Evolutionary conservation across 2,797 vertebrate species (phyloP).

Genomic region (Anguilla marmorata): DNA sequence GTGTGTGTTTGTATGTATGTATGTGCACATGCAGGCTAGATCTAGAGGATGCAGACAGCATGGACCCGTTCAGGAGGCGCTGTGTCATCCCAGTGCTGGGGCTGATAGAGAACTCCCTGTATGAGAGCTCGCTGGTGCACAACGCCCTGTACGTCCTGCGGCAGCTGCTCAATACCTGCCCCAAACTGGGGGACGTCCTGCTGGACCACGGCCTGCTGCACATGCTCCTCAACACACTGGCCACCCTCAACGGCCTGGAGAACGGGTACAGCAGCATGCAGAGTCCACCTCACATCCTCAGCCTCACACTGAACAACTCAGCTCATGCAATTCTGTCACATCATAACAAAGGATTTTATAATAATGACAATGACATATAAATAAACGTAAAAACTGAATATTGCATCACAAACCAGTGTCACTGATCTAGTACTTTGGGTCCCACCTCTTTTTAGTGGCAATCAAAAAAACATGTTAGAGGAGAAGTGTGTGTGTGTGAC

Average conservation of each 20-base stretch:
- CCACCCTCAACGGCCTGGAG: slow-evolving; percentile 92
- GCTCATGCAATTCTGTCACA: not conserved
- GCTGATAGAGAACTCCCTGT: slow-evolving; percentile 92
- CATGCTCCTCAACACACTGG: slow-evolving; percentile 91
- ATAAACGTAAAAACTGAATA: not conserved
- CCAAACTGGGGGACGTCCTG: slow-evolving; percentile 93
- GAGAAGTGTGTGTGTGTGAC: not conserved
- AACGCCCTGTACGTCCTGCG: slow-evolving; percentile 88
- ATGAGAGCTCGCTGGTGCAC: slow-evolving; percentile 89
- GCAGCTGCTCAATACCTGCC: slow-evolving; percentile 91
- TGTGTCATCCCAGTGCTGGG: slow-evolving; percentile 91
- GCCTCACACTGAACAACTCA: not conserved
- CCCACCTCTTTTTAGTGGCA: too few species aligned
- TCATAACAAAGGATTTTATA: not conserved
- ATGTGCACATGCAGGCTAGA: slow-evolving; percentile 75
- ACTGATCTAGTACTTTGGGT: not conserved
- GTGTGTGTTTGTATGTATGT: not conserved
- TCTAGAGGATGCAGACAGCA: slow-evolving; percentile 87
- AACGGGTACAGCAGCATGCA: slow-evolving; percentile 73
- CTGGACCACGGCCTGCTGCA: slow-evolving; percentile 95
- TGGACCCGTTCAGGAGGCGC: slow-evolving; percentile 89
- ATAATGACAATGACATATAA: not conserved
- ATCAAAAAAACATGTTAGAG: not conserved
- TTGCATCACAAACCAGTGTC: not conserved
- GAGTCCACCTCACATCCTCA: not conserved